Percentiles rank a stretch among this genome's conserved stretches.
phyloP scores from a whole-genome alignment of 2,113 vertebrate species.

The Mandrillus leucophaeus region DNA sequence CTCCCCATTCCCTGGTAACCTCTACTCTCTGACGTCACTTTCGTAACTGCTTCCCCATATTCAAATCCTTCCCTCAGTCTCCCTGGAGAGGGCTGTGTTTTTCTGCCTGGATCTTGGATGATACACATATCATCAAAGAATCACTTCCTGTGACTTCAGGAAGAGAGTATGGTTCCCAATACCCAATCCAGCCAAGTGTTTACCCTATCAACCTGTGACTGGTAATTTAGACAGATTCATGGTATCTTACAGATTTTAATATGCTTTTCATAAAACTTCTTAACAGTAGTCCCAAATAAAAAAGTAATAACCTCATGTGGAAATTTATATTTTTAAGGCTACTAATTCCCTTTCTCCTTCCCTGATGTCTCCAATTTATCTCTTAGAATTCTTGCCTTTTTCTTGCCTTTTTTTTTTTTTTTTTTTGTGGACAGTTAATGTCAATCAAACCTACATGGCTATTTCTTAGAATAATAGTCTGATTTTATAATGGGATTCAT shows the following conservation, averaged over 20 bases:
- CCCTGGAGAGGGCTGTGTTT: not conserved
- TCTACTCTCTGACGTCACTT: not conserved
- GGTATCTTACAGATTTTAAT: not conserved
- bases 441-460: not conserved
- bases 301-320: not conserved
- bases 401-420: not conserved
- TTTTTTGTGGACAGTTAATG: not conserved
- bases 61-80: not conserved
- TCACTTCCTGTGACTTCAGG: not conserved
- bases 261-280: not conserved
- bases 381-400: not conserved
- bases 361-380: not conserved
- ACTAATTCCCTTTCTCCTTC: not conserved
- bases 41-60: not conserved
- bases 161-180: not conserved
- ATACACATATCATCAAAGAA: no score
- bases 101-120: not conserved
- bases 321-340: not conserved
- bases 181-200: not conserved
- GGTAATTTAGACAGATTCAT: not conserved
- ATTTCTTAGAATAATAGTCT: not conserved
- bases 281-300: not conserved
- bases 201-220: not conserved
- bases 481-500: not conserved
- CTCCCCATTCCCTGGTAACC: not conserved